phyloP scores from a whole-genome alignment of 2,888 invertebrate species.

The Diloba caeruleocephala region DNA sequence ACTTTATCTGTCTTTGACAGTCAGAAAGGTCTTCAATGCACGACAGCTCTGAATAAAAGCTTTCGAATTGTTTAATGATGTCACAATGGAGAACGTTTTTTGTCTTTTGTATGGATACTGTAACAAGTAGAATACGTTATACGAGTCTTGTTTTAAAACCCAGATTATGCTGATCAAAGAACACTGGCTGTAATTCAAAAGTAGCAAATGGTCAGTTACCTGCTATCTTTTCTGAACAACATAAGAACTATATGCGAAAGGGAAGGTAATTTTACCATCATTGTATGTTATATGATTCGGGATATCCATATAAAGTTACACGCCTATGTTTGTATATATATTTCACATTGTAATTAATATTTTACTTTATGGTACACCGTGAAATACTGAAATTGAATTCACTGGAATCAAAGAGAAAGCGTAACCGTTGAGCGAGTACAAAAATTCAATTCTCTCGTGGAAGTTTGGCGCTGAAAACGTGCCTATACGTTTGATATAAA shows the following conservation, averaged over 20 bases:
- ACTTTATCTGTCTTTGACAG: conserved; percentile 9
- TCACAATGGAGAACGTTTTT: not conserved
- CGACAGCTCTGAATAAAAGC: not conserved
- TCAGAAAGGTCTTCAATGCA: not conserved
- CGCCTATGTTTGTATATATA: too few relatives aligned
- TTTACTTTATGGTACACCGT: too few relatives aligned
- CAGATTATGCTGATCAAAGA: too few relatives aligned
- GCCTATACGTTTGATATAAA: conserved; percentile 12
- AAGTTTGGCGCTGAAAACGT: conserved; percentile 10
- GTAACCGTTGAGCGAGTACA: not conserved
- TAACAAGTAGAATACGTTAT: not conserved
- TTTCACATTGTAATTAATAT: too few relatives aligned
- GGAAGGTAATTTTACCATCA: not conserved
- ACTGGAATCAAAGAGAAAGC: not conserved
- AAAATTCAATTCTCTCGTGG: not conserved
- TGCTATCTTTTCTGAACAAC: too few relatives aligned
- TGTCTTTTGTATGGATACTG: not conserved
- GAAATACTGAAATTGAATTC: too few relatives aligned
- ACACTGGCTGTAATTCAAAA: too few relatives aligned
- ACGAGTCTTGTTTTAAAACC: too few relatives aligned
- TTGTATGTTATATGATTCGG: conserved; percentile 19
- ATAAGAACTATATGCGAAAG: too few relatives aligned
- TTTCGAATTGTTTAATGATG: conserved; percentile 1
- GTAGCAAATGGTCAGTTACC: too few relatives aligned
- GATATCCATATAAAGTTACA: too few relatives aligned